A percentile compares a stretch with the other conserved stretches of the same genome.
Evolutionary conservation across 2,797 vertebrate genomes (phyloP).

Genomic region (Mormyrops attenuatus): DNA sequence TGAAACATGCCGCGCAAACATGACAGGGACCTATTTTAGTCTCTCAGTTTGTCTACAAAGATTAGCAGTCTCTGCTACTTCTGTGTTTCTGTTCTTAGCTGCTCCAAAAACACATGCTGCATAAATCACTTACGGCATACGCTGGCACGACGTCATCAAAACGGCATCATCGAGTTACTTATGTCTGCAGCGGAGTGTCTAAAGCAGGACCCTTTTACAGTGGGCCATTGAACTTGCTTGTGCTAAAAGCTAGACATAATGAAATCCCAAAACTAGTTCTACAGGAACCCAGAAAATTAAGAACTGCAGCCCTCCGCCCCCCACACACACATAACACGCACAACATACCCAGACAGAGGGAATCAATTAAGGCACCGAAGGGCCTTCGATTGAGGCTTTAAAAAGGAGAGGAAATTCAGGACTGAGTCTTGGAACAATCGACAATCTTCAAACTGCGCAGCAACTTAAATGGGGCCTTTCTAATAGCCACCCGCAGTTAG

Average conservation of each 20-base stretch:
- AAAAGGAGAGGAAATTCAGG: not conserved
- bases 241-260: not conserved
- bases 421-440: slow-evolving; percentile 27
- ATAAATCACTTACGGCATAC: not conserved
- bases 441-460: slow-evolving; percentile 37
- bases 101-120: not conserved
- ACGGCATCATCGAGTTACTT: not conserved
- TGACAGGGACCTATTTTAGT: not conserved
- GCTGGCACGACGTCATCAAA: not conserved
- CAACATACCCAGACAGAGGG: not conserved
- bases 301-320: not conserved
- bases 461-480: slow-evolving; percentile 39
- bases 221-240: not conserved
- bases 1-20: not conserved
- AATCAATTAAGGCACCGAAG: slow-evolving; percentile 23
- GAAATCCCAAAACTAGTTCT: not conserved
- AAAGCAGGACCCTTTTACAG: not conserved
- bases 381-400: not conserved
- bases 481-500: slow-evolving; percentile 39
- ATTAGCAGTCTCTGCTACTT: not conserved
- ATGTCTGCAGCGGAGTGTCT: not conserved
- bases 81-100: not conserved
- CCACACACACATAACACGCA: not conserved
- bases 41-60: not conserved
- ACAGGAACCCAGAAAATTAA: not conserved